A percentile compares a stretch with the other conserved stretches of the same genome.
Evolutionary conservation across 2,888 invertebrate species (phyloP).

Genomic region (Xylocampa areola): DNA sequence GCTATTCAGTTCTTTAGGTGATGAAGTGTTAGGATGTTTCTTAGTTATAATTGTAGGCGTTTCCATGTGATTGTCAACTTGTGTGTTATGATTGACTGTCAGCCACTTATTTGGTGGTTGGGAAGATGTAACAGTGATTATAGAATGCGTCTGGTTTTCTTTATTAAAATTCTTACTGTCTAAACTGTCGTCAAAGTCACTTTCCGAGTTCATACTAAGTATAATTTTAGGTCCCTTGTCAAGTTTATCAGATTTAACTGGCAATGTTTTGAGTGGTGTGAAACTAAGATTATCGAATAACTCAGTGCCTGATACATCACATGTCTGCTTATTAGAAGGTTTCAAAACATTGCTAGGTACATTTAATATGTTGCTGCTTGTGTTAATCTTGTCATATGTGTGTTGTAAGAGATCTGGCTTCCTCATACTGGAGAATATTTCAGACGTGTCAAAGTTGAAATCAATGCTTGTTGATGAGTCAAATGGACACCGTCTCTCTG

Average conservation of each 20-base stretch:
- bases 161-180: constrained; percentile 73
- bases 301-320: constrained; percentile 67
- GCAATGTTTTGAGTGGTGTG: constrained; percentile 77
- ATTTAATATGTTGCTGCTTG: constrained; percentile 52
- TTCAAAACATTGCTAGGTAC: constrained; percentile 71
- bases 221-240: constrained; percentile 80
- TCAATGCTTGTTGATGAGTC: constrained; percentile 75
- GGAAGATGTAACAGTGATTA: constrained; percentile 74
- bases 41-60: constrained; percentile 71
- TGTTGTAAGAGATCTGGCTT: constrained; percentile 70
- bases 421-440: constrained; percentile 80
- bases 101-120: constrained; percentile 77
- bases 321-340: constrained; percentile 74
- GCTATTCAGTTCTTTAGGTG: constrained; percentile 83
- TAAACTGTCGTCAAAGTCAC: constrained; percentile 80
- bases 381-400: constrained; percentile 78
- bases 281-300: constrained; percentile 83
- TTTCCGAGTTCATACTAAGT: constrained; percentile 79
- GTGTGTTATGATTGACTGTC: constrained; percentile 66
- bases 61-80: constrained; percentile 65
- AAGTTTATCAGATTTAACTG: constrained; percentile 74
- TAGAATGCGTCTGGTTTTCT: constrained; percentile 81
- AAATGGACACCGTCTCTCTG: constrained; percentile 79
- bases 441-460: constrained; percentile 80
- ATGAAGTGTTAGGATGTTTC: constrained; percentile 85